Evolutionary conservation across 1,140 invertebrate species (phyloP).

Genomic region (Epicauta chinensis): DNA sequence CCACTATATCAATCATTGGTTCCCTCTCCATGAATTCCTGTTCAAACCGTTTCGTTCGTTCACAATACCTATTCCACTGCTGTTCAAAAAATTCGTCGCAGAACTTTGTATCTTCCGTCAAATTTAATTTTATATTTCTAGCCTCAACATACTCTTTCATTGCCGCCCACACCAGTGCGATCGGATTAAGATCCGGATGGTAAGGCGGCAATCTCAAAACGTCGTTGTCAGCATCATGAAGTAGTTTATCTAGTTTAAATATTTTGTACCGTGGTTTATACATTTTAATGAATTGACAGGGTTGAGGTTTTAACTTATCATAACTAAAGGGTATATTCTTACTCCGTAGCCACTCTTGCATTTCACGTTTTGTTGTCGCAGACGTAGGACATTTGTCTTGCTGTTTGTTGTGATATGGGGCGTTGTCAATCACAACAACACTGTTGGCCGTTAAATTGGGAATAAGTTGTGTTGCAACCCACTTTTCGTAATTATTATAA

Average conservation of each 20-base stretch:
- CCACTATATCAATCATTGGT: too few species aligned
- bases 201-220: slow-evolving; percentile 11
- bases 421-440: slow-evolving; percentile 39
- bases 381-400: slow-evolving; percentile 33
- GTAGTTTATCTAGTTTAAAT: slow-evolving; percentile 3
- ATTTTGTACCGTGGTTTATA: slow-evolving; percentile 6
- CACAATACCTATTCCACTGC: too few species aligned
- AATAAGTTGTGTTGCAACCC: slow-evolving; percentile 5
- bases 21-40: too few species aligned
- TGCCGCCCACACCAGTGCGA: slow-evolving; percentile 6
- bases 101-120: too few species aligned
- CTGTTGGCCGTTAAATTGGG: slow-evolving; percentile 26
- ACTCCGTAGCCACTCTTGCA: slow-evolving; percentile 26
- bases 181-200: slow-evolving; percentile 7
- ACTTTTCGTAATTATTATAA: slow-evolving; percentile 11
- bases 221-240: neutral
- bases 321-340: slow-evolving; percentile 15
- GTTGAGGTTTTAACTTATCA: slow-evolving; percentile 6
- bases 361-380: slow-evolving; percentile 28
- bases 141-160: neutral
- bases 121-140: neutral
- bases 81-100: too few species aligned
- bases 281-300: slow-evolving; percentile 6
- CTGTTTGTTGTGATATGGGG: too few species aligned
- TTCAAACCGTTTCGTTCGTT: too few species aligned